Conservation (phyloP, 2,797 vertebrate species). For the Phoebastria nigripes region DNA sequence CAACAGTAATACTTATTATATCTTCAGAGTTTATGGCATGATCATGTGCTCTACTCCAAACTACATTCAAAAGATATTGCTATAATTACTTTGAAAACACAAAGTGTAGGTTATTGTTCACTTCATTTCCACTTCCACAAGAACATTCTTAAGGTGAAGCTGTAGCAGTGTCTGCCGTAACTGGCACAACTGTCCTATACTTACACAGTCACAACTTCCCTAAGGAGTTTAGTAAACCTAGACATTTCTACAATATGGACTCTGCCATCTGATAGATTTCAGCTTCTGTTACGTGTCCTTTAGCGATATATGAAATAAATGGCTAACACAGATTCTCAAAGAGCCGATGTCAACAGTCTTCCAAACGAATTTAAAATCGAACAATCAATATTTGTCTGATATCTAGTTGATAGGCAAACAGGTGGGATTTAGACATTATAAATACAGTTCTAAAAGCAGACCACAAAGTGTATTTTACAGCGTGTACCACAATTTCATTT, state of each 20-base stretch:
- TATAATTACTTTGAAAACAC: constrained; percentile 66
- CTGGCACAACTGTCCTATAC: not conserved
- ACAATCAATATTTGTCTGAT: constrained; percentile 20
- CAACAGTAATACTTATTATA: constrained; percentile 42
- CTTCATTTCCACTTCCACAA: constrained; percentile 53
- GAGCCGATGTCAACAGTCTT: constrained; percentile 20
- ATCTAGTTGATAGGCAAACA: constrained; percentile 31
- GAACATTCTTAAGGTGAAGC: constrained; percentile 54
- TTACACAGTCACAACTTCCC: constrained; percentile 14
- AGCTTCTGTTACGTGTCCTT: constrained; percentile 17
- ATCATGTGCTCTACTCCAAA: constrained; percentile 62
- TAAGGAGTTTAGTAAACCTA: not conserved
- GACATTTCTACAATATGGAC: not conserved
- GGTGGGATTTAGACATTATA: constrained; percentile 28
- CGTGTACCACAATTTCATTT: constrained; percentile 7
- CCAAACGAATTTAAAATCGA: not conserved
- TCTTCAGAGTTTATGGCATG: constrained; percentile 56
- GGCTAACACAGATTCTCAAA: not conserved
- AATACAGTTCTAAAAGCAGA: constrained; percentile 55
- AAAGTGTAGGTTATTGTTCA: constrained; percentile 54
- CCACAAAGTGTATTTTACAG: constrained; percentile 56
- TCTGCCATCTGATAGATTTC: not conserved
- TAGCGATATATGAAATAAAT: not conserved
- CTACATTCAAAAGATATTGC: constrained; percentile 67
- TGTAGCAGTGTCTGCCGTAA: not conserved